Conservation (phyloP, 2,797 vertebrate genomes). For the Chromis chromis region DNA sequence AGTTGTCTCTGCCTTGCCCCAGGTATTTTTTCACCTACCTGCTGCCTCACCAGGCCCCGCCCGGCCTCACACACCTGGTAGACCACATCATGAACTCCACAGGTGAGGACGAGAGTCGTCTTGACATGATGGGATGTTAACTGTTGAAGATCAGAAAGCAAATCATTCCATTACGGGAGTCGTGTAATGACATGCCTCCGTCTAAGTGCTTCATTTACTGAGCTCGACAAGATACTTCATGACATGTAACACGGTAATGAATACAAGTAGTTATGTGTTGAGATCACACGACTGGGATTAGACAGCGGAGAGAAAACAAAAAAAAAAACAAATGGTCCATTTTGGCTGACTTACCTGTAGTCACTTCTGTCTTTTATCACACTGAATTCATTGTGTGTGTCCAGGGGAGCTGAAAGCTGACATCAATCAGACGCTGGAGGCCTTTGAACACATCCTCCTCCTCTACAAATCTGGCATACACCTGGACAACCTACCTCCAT, state of each 20-base stretch:
- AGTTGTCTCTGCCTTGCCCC: constrained; percentile 64
- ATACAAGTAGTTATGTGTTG: constrained; percentile 39
- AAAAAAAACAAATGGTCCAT: constrained; percentile 5
- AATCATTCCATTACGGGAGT: constrained; percentile 52
- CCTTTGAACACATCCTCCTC: constrained; percentile 90
- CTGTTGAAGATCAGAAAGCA: constrained; percentile 57
- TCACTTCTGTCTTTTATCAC: constrained; percentile 32
- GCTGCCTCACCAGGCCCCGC: constrained; percentile 91
- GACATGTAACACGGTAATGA: constrained; percentile 48
- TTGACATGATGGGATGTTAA: constrained; percentile 52
- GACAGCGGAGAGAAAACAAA: neutral
- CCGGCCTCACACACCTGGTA: constrained; percentile 87
- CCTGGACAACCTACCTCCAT: constrained; percentile 84
- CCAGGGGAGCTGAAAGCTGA: constrained; percentile 88
- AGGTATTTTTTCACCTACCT: constrained; percentile 97
- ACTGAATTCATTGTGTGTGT: constrained; percentile 60
- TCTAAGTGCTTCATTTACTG: constrained; percentile 57
- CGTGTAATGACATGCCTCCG: constrained; percentile 65
- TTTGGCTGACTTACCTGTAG: constrained; percentile 23
- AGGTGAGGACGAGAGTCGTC: constrained; percentile 76
- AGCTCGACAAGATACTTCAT: constrained; percentile 44
- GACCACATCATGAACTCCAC: constrained; percentile 91
- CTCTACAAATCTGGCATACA: constrained; percentile 91
- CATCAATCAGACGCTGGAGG: constrained; percentile 88
- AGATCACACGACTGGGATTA: constrained; percentile 33